Evolutionary conservation across 2,113 vertebrate genomes (phyloP), one percentile per base, ranked within the genome.

Genomic region (Caranx melampygus): DNA sequence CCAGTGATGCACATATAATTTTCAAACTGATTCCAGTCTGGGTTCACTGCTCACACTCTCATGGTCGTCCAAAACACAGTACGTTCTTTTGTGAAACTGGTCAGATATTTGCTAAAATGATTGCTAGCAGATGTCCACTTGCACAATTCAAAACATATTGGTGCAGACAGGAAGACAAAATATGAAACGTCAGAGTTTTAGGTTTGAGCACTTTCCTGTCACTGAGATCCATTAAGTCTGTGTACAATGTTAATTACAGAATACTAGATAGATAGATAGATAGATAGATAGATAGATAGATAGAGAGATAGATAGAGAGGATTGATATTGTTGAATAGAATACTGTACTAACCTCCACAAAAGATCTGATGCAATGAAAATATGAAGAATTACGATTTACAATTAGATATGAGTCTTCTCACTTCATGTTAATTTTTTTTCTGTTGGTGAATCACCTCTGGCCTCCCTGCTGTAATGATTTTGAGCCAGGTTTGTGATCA

Each of bases 401-500:
- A 14, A 5, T 64, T n/a, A 45, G 13, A 10, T 15, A 47, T 74
- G 12, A 15, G 57, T 21, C 5, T 44, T 58, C 34, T 63, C 31
- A 35, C 7, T 72, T 4, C 13, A 5, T 58, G 34, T 13, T 11
- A 18, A 33, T 55, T 65, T 44, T 15, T 16, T 15, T 16, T 13
- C 15, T 52, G 21, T 13, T n/a, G 49, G 33, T 76, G 47, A 40
- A 66, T 71, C 55, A 34, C n/a, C 75, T 80, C 67, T 83, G 35
- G n/a, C 70, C 66, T 55, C 52, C 57, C 42, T 76, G 12, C 54
- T 14, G 16, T 62, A 60, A 52, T 87, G 68, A 83, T 77, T 71
- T 60, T 74, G 78, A 60, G 71, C 74, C 73, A 72, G 37, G 52
- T 72, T 15, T 51, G 57, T 51, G 59, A 71, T 88, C 78, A 49